These are phyloP conservation scores for Pseudonaja textilis DNA, from an alignment of 2,113 vertebrate genomes.

Conservation along the genomic window DNA sequence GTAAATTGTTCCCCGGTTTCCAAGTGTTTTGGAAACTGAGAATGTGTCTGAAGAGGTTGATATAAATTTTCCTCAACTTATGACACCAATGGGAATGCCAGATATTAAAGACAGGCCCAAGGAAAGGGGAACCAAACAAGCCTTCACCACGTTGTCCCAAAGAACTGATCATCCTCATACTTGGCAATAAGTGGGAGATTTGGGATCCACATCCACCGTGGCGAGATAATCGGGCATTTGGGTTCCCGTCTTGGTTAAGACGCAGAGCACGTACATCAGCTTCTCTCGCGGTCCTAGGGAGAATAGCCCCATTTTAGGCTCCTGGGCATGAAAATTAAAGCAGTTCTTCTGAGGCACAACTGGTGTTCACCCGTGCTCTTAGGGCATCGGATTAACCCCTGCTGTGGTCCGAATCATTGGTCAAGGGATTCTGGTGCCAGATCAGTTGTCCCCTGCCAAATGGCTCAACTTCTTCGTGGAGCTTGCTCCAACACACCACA, in stretches of 20 bases:
- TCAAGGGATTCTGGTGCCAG: background rate
- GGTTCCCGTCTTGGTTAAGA: constrained; percentile 80
- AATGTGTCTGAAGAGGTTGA: background rate
- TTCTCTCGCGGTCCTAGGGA: constrained; percentile 71
- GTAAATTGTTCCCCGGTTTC: background rate
- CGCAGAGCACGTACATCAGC: constrained; percentile 88
- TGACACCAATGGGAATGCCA: no score
- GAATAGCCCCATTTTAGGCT: background rate
- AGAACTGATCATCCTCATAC: constrained; percentile 56
- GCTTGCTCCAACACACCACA: background rate
- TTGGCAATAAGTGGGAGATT: constrained; percentile 81
- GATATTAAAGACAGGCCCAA: background rate
- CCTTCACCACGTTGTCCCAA: no score
- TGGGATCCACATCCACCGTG: constrained; percentile 86
- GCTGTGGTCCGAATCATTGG: background rate
- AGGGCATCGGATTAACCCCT: background rate
- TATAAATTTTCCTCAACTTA: background rate
- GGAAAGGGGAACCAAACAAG: background rate
- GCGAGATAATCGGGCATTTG: constrained; percentile 86
- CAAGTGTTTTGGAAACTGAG: background rate
- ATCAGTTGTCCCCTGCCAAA: background rate
- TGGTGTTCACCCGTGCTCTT: background rate
- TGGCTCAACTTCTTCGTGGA: background rate
- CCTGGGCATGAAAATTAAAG: background rate
- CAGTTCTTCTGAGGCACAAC: background rate